A percentile compares a stretch with the other conserved stretches of the same genome.
These are phyloP conservation scores for Salvelinus alpinus DNA, from an alignment of 2,113 vertebrate genomes.

Conservation along the genomic window DNA sequence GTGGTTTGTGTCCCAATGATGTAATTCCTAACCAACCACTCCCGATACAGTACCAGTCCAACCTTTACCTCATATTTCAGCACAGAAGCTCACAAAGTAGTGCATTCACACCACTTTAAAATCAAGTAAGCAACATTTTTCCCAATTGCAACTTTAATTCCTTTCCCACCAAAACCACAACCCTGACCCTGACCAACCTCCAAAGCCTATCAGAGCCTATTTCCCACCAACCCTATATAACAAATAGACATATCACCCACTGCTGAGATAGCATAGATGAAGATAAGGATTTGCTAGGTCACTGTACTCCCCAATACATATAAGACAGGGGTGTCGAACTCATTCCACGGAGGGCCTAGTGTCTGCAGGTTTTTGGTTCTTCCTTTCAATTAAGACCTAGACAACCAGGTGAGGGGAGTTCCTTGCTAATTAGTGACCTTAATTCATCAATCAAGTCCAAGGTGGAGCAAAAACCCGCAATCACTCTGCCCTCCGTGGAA, in stretches of 20 bases:
- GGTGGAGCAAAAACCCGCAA: no score
- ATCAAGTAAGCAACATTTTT: neutral
- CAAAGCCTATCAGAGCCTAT: neutral
- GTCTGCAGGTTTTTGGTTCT: no score
- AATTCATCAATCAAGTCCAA: no score
- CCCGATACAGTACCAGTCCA: neutral
- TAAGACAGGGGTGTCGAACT: slow-evolving; percentile 56
- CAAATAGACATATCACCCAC: slow-evolving; percentile 19
- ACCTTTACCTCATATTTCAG: neutral
- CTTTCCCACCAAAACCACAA: neutral
- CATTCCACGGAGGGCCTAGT: slow-evolving; percentile 40
- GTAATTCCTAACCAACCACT: neutral
- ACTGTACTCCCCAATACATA: slow-evolving; percentile 52
- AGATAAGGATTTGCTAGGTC: slow-evolving; percentile 39
- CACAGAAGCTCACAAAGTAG: neutral
- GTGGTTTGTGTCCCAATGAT: neutral
- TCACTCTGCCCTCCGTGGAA: no score
- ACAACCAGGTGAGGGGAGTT: no score
- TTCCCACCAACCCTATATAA: neutral
- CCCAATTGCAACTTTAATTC: neutral
- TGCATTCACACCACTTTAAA: neutral
- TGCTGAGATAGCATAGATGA: slow-evolving; percentile 41
- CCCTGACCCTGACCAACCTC: neutral
- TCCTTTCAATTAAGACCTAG: no score
- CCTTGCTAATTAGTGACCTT: no score